Evolutionary conservation across 2,888 invertebrate species (phyloP), one percentile per base, ranked within the genome.

Genomic region (Acrobasis suavella): DNA sequence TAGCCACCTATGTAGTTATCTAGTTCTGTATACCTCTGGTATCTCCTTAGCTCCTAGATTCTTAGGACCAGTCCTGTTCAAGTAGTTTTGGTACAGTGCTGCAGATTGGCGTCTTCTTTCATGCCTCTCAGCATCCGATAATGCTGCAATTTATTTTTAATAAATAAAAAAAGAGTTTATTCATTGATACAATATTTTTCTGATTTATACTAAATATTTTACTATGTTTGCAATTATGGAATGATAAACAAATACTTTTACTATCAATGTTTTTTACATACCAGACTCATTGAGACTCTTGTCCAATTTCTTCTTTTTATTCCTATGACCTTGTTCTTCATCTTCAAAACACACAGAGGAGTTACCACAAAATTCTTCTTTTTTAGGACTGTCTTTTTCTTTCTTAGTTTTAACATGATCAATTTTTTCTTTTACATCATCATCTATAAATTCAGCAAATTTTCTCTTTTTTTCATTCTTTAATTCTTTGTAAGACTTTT

Each of bases 41-140:
- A 97, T 94, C 81, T 96, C 95, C 81, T 98, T 98, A 8, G 95
- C 90, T 8, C 98, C 98, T 22, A 96, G 95, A 89, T 97, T 94
- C 72, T 95, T 94, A 0, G 98, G 97, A 14, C 96, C 96, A 63
- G 95, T 94, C 73, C 97, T 93, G 70, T 96, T 94, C 67, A 97
- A 92, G 81, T 95, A 98, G 70, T 95, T 95, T 68, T 96, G 94
- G 82, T 97, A 98, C 32, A 95, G 85, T 50, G 93, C 93, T 0
- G 94, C 94, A 0, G 94, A 93, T 69, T 95, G 91, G 63, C 94
- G 94, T 77, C 93, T 95, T 55, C 94, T 95, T 75, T 96, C 95
- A 78, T 94, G 93, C 16, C 94, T 92, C 70, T 96, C 95, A 81
- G 96, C 95, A 83, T 95, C 96, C 17, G 93, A 87, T 59, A 93